Percentiles rank a stretch among this genome's conserved stretches.
These are phyloP conservation scores for Paramormyrops kingsleyae DNA, from an alignment of 2,113 vertebrate genomes.

Conservation along the genomic window DNA sequence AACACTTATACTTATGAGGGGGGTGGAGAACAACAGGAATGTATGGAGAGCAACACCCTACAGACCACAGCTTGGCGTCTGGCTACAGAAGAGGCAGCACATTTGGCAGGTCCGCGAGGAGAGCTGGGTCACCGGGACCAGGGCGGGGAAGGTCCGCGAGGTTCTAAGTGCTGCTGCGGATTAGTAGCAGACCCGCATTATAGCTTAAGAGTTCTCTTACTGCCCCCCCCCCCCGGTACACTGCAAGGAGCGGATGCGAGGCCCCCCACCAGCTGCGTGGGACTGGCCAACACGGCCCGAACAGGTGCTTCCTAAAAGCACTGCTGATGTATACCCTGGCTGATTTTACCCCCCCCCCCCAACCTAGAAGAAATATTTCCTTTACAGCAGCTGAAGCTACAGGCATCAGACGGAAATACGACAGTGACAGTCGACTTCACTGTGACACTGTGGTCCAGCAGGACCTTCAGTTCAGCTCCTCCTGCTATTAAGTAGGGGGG, in stretches of 20 bases:
- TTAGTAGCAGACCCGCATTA: not conserved
- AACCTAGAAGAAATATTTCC: not conserved
- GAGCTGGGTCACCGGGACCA: not conserved
- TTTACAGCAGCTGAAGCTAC: not conserved
- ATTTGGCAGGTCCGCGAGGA: not conserved
- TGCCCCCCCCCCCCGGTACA: no score
- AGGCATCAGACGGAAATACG: not conserved
- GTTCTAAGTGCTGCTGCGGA: not conserved
- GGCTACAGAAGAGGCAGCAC: not conserved
- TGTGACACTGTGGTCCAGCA: not conserved
- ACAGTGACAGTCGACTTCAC: not conserved
- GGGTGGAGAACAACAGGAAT: conserved; percentile 11
- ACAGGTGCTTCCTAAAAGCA: not conserved
- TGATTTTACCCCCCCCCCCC: not conserved
- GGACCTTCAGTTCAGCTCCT: not conserved
- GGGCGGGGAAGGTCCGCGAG: not conserved
- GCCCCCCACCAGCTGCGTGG: not conserved
- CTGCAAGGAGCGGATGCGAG: not conserved
- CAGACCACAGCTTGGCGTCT: not conserved
- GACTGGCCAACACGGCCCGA: not conserved
- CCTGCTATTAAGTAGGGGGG: not conserved
- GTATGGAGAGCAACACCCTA: not conserved
- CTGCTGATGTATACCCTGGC: not conserved
- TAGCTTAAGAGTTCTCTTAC: not conserved
- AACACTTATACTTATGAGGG: conserved; percentile 9